These are phyloP conservation scores for Stramonita haemastoma DNA, from an alignment of 2,888 invertebrate species.

Conservation along the genomic window DNA sequence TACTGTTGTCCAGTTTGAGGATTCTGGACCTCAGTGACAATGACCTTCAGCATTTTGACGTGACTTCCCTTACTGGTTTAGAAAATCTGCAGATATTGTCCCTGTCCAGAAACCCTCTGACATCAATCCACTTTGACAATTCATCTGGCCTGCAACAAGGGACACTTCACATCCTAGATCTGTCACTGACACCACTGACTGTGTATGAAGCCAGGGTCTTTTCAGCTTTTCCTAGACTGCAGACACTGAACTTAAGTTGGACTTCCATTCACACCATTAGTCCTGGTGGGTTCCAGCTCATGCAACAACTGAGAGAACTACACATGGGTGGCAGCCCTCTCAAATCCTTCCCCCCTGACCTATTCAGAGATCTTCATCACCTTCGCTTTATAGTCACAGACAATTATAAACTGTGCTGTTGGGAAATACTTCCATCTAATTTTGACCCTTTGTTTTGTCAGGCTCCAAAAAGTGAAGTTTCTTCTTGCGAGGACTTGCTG, in stretches of 20 bases:
- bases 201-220: neutral
- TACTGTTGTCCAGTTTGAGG: neutral
- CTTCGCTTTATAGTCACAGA: neutral
- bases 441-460: neutral
- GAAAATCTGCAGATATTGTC: neutral
- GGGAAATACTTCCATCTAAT: neutral
- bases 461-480: neutral
- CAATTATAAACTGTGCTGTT: neutral
- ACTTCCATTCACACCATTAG: neutral
- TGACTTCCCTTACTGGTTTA: neutral
- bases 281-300: neutral
- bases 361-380: neutral
- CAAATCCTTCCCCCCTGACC: neutral
- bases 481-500: neutral
- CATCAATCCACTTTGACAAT: neutral
- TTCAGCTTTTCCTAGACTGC: neutral
- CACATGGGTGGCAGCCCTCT: neutral
- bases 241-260: neutral
- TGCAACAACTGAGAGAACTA: neutral
- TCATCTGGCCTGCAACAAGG: neutral
- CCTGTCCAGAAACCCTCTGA: neutral
- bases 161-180: neutral
- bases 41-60: neutral
- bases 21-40: neutral
- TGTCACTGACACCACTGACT: neutral